Percentiles rank a stretch among this genome's conserved stretches.
Conservation (phyloP, 2,888 invertebrate species). For the Liopterus haemorrhoidalis region DNA sequence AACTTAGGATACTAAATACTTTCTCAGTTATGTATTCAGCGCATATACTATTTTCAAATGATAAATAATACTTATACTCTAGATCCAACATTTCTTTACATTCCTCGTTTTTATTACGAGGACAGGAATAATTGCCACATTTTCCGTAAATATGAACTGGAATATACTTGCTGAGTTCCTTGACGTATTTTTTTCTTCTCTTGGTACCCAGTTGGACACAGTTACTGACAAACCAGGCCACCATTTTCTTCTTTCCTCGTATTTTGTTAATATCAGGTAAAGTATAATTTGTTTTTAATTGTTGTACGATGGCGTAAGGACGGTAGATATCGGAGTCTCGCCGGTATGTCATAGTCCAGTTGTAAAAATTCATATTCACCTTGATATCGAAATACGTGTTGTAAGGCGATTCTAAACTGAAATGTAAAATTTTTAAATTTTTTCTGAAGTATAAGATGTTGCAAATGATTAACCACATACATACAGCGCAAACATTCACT, state of each 20-base stretch:
- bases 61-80: conserved; percentile 65
- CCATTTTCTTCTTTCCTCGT: conserved; percentile 47
- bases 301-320: conserved; percentile 39
- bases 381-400: conserved; percentile 5
- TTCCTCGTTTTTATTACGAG: conserved; percentile 20
- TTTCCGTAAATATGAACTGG: conserved; percentile 57
- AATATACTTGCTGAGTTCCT: conserved; percentile 52
- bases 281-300: conserved; percentile 27
- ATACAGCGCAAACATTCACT: too few relatives aligned
- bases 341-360: conserved; percentile 55
- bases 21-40: conserved; percentile 60
- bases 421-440: too few relatives aligned
- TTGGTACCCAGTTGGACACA: conserved; percentile 35
- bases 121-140: conserved; percentile 51
- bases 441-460: too few relatives aligned
- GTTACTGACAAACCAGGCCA: conserved; percentile 49
- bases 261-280: conserved; percentile 29
- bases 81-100: conserved; percentile 47
- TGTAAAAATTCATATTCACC: conserved; percentile 44
- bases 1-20: conserved; percentile 52
- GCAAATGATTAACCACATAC: too few relatives aligned
- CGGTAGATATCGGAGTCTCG: conserved; percentile 43
- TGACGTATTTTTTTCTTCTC: conserved; percentile 45
- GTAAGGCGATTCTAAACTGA: conserved; percentile 12
- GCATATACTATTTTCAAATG: conserved; percentile 66